phyloP scores from a whole-genome alignment of 1,140 invertebrate species.

The Caenorhabditis brenneri region DNA sequence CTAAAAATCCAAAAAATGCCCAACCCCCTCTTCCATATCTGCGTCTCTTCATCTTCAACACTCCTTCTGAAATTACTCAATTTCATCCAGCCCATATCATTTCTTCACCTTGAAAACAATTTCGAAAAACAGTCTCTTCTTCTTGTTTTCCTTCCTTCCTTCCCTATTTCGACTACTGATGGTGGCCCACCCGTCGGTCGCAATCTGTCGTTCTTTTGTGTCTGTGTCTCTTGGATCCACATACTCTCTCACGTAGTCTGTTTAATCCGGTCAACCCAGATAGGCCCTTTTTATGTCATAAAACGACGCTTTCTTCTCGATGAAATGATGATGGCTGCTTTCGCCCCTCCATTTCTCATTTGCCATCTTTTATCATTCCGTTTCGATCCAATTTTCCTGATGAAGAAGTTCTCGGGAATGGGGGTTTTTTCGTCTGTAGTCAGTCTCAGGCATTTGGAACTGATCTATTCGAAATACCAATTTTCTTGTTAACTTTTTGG shows the following conservation, averaged over 20 bases:
- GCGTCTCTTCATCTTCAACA: background rate
- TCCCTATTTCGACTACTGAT: background rate
- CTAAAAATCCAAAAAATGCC: background rate
- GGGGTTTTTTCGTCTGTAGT: too few relatives aligned
- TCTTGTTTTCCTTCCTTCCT: background rate
- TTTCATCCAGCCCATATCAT: conserved; percentile 31
- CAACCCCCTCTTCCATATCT: background rate
- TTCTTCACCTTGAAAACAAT: conserved; percentile 38
- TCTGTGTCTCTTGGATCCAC: background rate
- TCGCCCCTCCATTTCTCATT: background rate
- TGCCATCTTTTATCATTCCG: background rate
- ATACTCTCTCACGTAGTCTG: background rate
- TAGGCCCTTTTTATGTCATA: background rate
- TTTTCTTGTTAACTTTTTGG: too few relatives aligned
- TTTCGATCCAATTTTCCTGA: too few relatives aligned
- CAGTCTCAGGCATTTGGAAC: too few relatives aligned
- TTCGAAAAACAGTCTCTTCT: conserved; percentile 8
- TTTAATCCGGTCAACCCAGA: conserved; percentile 41
- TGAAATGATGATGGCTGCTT: background rate
- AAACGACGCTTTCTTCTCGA: background rate
- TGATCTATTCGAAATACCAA: too few relatives aligned
- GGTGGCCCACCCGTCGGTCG: conserved; percentile 21
- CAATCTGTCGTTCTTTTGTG: conserved; percentile 29
- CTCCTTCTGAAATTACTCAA: background rate
- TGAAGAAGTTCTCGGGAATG: too few relatives aligned